Conservation (phyloP, 2,113 vertebrate genomes). For the Manacus vitellinus region DNA sequence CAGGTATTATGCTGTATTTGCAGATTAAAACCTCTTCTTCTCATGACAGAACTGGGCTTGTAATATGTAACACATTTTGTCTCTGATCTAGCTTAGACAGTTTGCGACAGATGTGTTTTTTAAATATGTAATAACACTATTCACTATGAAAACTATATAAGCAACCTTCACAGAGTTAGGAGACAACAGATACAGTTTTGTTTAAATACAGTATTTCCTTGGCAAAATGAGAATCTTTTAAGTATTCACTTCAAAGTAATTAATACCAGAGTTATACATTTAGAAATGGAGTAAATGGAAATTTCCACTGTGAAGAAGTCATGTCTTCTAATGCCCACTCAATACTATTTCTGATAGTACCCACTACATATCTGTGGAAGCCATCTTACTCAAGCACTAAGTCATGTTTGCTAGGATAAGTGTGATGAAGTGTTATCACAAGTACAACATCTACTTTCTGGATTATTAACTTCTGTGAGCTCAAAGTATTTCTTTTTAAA, state of each 20-base stretch:
- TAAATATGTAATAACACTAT: background rate
- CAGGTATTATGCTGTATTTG: background rate
- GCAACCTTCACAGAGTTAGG: background rate
- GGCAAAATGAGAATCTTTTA: background rate
- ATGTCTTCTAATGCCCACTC: background rate
- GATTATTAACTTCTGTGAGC: background rate
- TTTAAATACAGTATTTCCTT: background rate
- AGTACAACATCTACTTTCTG: background rate
- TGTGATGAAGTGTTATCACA: background rate
- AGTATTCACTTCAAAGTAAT: background rate
- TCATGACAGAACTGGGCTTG: background rate
- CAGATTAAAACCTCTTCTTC: background rate
- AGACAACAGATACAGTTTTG: background rate
- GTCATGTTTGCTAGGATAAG: background rate
- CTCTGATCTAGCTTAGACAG: background rate
- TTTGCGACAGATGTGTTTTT: background rate
- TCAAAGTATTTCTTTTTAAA: background rate
- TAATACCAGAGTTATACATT: background rate
- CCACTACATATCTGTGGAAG: background rate
- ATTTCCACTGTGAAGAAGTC: background rate
- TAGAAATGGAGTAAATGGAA: background rate
- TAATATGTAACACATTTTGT: background rate
- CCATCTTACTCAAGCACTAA: background rate
- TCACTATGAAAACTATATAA: background rate
- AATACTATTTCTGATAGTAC: background rate